Evolutionary conservation across 2,797 vertebrate species (phyloP).

Genomic region (Choloepus didactylus): DNA sequence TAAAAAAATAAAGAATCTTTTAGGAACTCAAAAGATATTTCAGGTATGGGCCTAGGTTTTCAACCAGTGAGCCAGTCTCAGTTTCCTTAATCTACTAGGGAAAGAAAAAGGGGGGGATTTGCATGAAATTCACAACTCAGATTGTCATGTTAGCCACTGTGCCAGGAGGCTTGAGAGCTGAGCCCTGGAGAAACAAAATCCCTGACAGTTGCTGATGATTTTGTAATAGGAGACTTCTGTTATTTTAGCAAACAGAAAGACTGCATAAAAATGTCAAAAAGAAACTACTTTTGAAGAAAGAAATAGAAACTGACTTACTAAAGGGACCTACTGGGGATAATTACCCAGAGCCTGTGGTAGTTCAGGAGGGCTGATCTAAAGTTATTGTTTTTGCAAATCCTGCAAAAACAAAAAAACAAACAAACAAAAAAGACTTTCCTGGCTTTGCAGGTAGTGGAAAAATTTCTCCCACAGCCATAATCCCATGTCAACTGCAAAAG

Average conservation of each 20-base stretch:
- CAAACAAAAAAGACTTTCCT: neutral
- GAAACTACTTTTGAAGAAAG: constrained; percentile 80
- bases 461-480: constrained; percentile 19
- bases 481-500: constrained; percentile 41
- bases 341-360: constrained; percentile 79
- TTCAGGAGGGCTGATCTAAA: constrained; percentile 79
- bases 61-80: neutral
- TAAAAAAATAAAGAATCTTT: constrained; percentile 24
- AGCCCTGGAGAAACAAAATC: constrained; percentile 63
- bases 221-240: constrained; percentile 76
- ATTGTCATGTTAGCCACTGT: neutral
- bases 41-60: neutral
- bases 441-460: constrained; percentile 53
- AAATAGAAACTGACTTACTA: constrained; percentile 81
- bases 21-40: neutral
- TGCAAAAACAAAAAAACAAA: constrained; percentile 67
- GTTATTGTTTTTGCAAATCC: constrained; percentile 82
- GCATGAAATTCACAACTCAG: constrained; percentile 34
- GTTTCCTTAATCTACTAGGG: constrained; percentile 40
- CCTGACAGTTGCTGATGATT: constrained; percentile 70
- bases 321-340: constrained; percentile 80
- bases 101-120: neutral
- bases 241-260: constrained; percentile 83
- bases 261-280: constrained; percentile 82
- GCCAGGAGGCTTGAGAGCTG: constrained; percentile 23